A percentile compares a stretch with the other conserved stretches of the same genome.
phyloP scores from a whole-genome alignment of 2,888 invertebrate genomes.

The Lasioglossum morio region DNA sequence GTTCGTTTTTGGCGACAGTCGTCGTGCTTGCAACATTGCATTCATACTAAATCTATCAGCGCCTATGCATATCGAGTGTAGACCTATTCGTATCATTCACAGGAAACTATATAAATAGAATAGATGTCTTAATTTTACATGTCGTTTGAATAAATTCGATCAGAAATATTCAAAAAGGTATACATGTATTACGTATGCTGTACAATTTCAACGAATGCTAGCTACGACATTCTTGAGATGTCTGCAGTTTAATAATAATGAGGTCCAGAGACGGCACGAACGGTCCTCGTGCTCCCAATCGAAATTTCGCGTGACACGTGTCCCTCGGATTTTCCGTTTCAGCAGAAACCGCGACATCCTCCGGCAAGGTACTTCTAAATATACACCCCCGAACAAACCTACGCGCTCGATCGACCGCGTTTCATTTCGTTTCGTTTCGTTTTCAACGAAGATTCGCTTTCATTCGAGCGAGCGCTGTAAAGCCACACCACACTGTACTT shows the following conservation, averaged over 20 bases:
- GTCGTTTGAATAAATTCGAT: too few relatives aligned
- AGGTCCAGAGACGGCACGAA: not conserved
- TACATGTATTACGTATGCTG: too few relatives aligned
- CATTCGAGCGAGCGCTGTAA: not conserved
- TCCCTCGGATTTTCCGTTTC: not conserved
- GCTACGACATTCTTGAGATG: not conserved
- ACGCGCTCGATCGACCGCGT: slow-evolving; percentile 2
- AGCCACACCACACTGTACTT: not conserved
- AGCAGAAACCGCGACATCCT: not conserved
- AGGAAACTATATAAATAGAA: not conserved
- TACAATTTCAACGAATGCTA: too few relatives aligned
- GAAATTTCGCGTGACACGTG: not conserved
- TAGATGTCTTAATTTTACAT: not conserved
- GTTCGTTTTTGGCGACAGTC: not conserved
- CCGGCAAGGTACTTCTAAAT: slow-evolving; percentile 3
- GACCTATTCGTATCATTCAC: not conserved
- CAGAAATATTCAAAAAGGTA: too few relatives aligned
- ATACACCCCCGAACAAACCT: not conserved
- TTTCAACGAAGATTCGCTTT: not conserved
- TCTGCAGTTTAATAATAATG: not conserved
- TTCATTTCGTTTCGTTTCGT: slow-evolving; percentile 14
- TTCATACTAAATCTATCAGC: too few relatives aligned
- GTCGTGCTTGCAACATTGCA: too few relatives aligned
- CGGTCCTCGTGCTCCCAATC: not conserved
- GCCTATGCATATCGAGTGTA: too few relatives aligned